Evolutionary conservation across 2,113 vertebrate genomes (phyloP).

Genomic region (Mesoclemmys tuberculata): DNA sequence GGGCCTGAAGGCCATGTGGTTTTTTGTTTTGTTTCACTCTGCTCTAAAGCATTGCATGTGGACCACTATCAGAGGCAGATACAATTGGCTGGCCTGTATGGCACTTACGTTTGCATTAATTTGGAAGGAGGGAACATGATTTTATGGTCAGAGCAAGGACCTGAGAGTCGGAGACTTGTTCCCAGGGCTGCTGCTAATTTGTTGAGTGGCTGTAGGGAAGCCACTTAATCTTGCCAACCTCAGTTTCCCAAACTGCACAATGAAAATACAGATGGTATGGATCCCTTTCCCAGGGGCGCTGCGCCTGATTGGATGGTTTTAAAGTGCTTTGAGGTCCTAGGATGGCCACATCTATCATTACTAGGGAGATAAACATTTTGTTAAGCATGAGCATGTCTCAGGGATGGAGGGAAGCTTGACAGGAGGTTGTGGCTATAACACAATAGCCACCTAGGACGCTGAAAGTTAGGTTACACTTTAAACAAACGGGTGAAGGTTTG

Average conservation of each 20-base stretch:
- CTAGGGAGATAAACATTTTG: too few species aligned
- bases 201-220: accelerated
- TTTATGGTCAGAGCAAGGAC: background rate
- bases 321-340: background rate
- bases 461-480: background rate
- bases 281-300: accelerated
- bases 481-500: background rate
- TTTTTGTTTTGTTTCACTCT: background rate
- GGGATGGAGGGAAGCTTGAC: background rate
- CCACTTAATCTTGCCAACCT: background rate
- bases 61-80: background rate
- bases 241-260: background rate
- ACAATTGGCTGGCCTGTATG: background rate
- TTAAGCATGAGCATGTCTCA: background rate
- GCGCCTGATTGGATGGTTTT: background rate
- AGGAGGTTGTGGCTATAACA: background rate
- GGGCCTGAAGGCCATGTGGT: background rate
- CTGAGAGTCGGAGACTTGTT: background rate
- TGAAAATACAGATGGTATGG: background rate
- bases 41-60: background rate
- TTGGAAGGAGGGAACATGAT: background rate
- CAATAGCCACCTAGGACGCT: background rate
- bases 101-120: background rate
- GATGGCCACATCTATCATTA: accelerated
- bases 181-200: background rate